Evolutionary conservation across 2,888 invertebrate genomes (phyloP).

Genomic region (Spisula solida): DNA sequence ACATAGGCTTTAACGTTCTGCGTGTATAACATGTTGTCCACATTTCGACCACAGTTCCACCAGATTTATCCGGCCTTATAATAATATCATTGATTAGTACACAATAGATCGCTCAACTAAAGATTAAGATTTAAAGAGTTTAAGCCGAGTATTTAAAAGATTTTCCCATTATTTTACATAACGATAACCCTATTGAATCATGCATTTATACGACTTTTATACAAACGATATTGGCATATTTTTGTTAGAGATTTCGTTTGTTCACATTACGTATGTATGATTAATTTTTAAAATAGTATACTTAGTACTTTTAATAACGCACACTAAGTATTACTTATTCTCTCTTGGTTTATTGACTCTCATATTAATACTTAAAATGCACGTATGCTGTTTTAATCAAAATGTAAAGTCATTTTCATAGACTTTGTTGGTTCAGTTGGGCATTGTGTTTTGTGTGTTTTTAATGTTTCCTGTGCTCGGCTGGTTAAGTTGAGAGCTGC

Average conservation of each 20-base stretch:
- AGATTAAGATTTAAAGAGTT: slow-evolving; percentile 22
- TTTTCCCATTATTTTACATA: neutral
- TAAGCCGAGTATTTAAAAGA: neutral
- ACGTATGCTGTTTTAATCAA: too few relatives aligned
- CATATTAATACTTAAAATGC: too few relatives aligned
- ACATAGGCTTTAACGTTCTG: too few relatives aligned
- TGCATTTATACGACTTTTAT: neutral
- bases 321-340: too few relatives aligned
- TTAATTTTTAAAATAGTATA: neutral
- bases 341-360: too few relatives aligned
- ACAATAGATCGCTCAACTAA: neutral
- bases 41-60: neutral
- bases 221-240: neutral
- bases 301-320: too few relatives aligned
- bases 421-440: too few relatives aligned
- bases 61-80: neutral
- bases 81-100: neutral
- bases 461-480: too few relatives aligned
- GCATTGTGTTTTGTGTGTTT: too few relatives aligned
- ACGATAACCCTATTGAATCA: slow-evolving; percentile 6
- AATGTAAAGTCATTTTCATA: too few relatives aligned
- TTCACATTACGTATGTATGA: neutral
- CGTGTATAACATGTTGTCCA: neutral
- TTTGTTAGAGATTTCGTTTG: neutral
- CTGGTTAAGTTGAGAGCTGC: too few relatives aligned